These are phyloP conservation scores for Solea senegalensis DNA, from an alignment of 2,113 vertebrate genomes.

Conservation along the genomic window DNA sequence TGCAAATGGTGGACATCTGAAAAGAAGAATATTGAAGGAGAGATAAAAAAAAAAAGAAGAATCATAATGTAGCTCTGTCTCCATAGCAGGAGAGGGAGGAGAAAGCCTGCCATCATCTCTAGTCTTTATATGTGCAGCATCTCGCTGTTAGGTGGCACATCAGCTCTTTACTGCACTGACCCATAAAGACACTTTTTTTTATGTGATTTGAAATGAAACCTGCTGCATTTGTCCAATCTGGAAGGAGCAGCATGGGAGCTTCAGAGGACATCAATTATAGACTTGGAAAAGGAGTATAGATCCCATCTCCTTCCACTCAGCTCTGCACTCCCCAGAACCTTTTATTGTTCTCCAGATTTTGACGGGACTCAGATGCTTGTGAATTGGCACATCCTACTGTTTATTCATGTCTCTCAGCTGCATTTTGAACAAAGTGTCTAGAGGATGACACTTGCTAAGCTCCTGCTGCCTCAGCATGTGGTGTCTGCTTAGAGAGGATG, in stretches of 20 bases:
- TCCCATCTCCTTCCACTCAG: slow-evolving; percentile 46
- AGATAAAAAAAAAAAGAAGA: slow-evolving; percentile 17
- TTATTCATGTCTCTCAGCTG: slow-evolving; percentile 60
- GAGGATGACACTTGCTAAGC: slow-evolving; percentile 80
- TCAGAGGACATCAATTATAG: slow-evolving; percentile 74
- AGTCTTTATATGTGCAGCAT: slow-evolving; percentile 53
- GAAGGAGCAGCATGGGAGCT: slow-evolving; percentile 70
- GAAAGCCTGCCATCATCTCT: slow-evolving; percentile 13
- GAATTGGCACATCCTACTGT: slow-evolving; percentile 59
- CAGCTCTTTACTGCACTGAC: slow-evolving; percentile 6
- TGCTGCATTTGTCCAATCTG: slow-evolving; percentile 71
- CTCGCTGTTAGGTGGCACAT: slow-evolving; percentile 66
- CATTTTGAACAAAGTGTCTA: slow-evolving; percentile 69
- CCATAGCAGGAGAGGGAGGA: slow-evolving; percentile 17
- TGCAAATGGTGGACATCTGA: slow-evolving; percentile 64
- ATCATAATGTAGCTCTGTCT: not conserved
- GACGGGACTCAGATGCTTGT: slow-evolving; percentile 66
- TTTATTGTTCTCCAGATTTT: slow-evolving; percentile 74
- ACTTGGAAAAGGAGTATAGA: slow-evolving; percentile 60
- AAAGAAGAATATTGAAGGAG: slow-evolving; percentile 44
- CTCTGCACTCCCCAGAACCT: slow-evolving; percentile 64
- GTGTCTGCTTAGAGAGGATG: slow-evolving; percentile 73
- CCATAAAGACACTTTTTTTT: slow-evolving; percentile 35
- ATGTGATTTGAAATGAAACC: slow-evolving; percentile 80
- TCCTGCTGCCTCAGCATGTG: slow-evolving; percentile 74